Conservation (phyloP, 2,797 vertebrate species). For the Macrochelys suwanniensis region DNA sequence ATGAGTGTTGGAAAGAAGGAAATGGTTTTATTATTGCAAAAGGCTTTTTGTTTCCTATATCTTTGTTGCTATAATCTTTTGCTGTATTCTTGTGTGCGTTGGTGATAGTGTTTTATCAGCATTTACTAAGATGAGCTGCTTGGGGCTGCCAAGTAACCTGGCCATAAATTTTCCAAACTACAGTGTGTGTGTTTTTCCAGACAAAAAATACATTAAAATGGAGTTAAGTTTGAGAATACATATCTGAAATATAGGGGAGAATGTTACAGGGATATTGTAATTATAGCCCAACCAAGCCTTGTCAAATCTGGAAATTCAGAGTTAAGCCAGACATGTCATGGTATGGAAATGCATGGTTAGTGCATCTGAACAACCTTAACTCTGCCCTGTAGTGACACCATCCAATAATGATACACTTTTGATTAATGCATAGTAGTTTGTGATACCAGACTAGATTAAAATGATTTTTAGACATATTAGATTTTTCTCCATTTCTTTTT, state of each 20-base stretch:
- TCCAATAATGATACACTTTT: neutral
- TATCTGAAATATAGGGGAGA: neutral
- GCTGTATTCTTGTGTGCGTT: accelerated
- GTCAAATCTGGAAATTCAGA: accelerated
- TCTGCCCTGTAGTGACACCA: neutral
- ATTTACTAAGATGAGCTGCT: neutral
- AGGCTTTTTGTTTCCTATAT: neutral
- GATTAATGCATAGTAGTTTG: neutral
- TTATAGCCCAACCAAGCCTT: neutral
- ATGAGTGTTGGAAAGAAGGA: neutral
- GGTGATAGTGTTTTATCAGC: neutral
- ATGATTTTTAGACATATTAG: neutral
- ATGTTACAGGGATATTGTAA: neutral
- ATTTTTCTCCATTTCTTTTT: neutral
- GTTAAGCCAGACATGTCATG: neutral
- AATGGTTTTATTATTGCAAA: accelerated
- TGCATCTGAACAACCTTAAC: neutral
- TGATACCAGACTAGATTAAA: neutral
- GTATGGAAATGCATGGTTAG: neutral
- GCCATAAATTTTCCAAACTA: neutral
- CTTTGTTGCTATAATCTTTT: neutral
- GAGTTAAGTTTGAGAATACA: neutral
- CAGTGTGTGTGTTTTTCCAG: neutral
- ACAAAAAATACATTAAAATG: neutral
- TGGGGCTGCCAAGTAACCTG: neutral